A percentile compares a stretch with the other conserved stretches of the same genome.
These are phyloP conservation scores for Hycleus cichorii DNA, from an alignment of 1,140 invertebrate species.

Conservation along the genomic window DNA sequence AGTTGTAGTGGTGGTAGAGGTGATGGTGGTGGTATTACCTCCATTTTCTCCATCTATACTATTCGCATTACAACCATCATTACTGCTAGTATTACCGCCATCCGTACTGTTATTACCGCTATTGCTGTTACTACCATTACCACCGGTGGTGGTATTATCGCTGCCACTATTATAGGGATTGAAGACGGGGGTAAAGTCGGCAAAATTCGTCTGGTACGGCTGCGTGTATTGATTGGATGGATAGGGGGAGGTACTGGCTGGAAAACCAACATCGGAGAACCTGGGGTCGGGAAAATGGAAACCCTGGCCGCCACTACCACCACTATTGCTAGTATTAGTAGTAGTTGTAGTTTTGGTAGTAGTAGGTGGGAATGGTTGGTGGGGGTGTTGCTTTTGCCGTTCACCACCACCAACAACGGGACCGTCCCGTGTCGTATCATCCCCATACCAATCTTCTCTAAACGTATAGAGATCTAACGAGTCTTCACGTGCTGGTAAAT, in stretches of 20 bases:
- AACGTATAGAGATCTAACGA: slow-evolving; percentile 59
- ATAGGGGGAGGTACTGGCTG: slow-evolving; percentile 19
- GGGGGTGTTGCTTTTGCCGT: slow-evolving; percentile 31
- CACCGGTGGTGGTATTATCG: slow-evolving; percentile 37
- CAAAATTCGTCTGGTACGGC: slow-evolving; percentile 43
- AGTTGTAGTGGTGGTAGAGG: too few relatives aligned
- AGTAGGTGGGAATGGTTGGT: slow-evolving; percentile 17
- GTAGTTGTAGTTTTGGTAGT: too few relatives aligned
- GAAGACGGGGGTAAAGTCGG: slow-evolving; percentile 51
- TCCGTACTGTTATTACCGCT: neutral
- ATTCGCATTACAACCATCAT: too few relatives aligned
- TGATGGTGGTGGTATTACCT: too few relatives aligned
- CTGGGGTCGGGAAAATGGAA: slow-evolving; percentile 29
- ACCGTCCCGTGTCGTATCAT: slow-evolving; percentile 44
- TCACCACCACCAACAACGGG: slow-evolving; percentile 21
- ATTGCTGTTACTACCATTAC: slow-evolving; percentile 32
- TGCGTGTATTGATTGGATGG: slow-evolving; percentile 42
- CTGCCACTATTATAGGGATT: slow-evolving; percentile 44
- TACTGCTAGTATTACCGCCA: too few relatives aligned
- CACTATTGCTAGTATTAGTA: too few relatives aligned
- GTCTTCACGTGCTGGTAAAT: slow-evolving; percentile 52
- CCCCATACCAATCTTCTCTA: slow-evolving; percentile 59
- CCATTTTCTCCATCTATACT: too few relatives aligned
- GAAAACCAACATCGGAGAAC: slow-evolving; percentile 30
- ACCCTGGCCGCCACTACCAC: slow-evolving; percentile 6